These are phyloP conservation scores for Dromaius novaehollandiae DNA, from an alignment of 2,113 vertebrate species.

Conservation along the genomic window DNA sequence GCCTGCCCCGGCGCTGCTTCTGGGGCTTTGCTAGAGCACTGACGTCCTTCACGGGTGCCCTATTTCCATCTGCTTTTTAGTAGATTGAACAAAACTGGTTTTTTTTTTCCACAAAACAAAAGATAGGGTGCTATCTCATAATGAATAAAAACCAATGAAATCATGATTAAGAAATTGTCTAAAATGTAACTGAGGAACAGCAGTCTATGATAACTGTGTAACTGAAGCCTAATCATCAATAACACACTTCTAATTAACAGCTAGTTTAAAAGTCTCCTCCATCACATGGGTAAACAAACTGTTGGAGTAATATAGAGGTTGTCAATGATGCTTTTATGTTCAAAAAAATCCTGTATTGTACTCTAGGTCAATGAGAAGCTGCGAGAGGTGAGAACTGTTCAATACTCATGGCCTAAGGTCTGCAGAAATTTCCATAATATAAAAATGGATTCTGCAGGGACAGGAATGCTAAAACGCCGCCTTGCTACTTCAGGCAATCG, in stretches of 20 bases:
- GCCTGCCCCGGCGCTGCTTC: not conserved
- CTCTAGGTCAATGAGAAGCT: slow-evolving; percentile 78
- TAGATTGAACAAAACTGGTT: not conserved
- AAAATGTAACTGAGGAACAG: not conserved
- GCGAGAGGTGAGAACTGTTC: slow-evolving; percentile 78
- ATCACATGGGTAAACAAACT: slow-evolving; percentile 72
- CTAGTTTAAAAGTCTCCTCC: slow-evolving; percentile 45
- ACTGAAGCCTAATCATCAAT: slow-evolving; percentile 28
- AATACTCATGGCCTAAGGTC: slow-evolving; percentile 81
- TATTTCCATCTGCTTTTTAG: not conserved
- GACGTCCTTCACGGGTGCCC: not conserved
- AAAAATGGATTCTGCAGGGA: slow-evolving; percentile 75
- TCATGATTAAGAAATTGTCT: not conserved
- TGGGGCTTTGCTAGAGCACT: too few relatives aligned
- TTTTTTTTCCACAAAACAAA: not conserved
- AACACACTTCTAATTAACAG: slow-evolving; percentile 65
- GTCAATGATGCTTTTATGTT: slow-evolving; percentile 81
- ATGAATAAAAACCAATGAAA: not conserved
- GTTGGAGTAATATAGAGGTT: slow-evolving; percentile 69
- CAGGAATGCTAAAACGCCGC: slow-evolving; percentile 51
- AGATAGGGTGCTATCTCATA: not conserved
- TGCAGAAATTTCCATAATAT: slow-evolving; percentile 80
- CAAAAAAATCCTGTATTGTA: slow-evolving; percentile 73
- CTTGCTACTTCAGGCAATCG: slow-evolving; percentile 50
- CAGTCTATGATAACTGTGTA: not conserved